Evolutionary conservation across 1,140 invertebrate genomes (phyloP), one percentile per base, ranked within the genome.

Genomic region (Hermetia illucens): DNA sequence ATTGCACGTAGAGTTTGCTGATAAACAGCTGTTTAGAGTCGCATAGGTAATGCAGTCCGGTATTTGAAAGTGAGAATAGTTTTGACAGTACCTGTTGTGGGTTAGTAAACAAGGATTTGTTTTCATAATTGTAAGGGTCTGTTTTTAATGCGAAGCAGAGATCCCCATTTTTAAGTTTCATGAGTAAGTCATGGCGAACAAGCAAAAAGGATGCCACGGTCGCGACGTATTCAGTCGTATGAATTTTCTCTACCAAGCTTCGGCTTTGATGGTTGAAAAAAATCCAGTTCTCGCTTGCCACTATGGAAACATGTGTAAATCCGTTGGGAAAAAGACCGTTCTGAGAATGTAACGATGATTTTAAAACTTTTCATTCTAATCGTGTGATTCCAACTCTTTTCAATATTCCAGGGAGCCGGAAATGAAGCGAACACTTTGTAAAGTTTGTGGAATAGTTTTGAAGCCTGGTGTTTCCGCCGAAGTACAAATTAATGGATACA

Each of bases 231-330:
- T 44, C 16, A 39, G 42, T 33, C 42, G 45, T 5, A 44, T 47
- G 42, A 47, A 47, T 36, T 47, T 47, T 22, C 27, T 47, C 15
- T 47, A 44, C 21, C 45, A 47, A 38, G 40, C 42, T 1, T 44
- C 41, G 3, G 33, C 34, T 20, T 9, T 44, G 16, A 47, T 44
- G 40, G 42, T 40, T n/a, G 36, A 22, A 5, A 39, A 44, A 19
- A 44, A 42, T 21, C n/a, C 30, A 6, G 22, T 36, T 10, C 21
- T 41, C 5, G 36, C 35, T 4, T 31, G 36, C 9, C 42, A 47
- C 21, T 47, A 47, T 38, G 45, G 45, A 2, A 4, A 36, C 18
- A 21, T 40, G 12, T 47, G 43, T 15, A 40, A 37, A 21, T 38
- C 33, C 20, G 36, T 47, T 29, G 38, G 34, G 2, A 44, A 44